Evolutionary conservation across 2,113 vertebrate genomes (phyloP).

Genomic region (Tichodroma muraria): DNA sequence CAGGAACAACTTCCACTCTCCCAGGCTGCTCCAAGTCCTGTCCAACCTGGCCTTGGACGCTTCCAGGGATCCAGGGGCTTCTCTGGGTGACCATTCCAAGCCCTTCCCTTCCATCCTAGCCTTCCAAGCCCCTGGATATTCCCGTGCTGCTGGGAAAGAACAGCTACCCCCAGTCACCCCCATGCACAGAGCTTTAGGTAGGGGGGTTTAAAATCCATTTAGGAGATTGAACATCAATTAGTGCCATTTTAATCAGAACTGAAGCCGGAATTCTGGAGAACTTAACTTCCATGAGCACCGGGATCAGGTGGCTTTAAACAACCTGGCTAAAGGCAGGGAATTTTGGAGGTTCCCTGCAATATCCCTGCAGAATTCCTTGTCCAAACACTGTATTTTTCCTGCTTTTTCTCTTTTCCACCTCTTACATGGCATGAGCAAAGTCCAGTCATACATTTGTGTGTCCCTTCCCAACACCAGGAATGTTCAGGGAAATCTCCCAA

Average conservation of each 20-base stretch:
- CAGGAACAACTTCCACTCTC: not conserved
- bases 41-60: not conserved
- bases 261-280: not conserved
- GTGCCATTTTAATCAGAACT: not conserved
- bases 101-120: not conserved
- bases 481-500: not conserved
- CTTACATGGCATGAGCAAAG: not conserved
- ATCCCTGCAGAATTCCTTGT: not conserved
- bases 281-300: not conserved
- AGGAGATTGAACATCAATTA: not conserved
- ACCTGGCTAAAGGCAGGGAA: not conserved
- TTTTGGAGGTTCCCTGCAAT: not conserved
- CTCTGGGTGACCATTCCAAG: not conserved
- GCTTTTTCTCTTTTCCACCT: not conserved
- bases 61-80: not conserved
- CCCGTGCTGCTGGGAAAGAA: not conserved
- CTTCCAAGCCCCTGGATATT: not conserved
- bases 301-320: not conserved
- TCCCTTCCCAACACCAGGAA: not conserved
- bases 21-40: not conserved
- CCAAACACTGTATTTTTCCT: not conserved
- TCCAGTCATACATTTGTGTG: not conserved
- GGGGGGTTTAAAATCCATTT: not conserved
- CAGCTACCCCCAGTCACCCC: not conserved
- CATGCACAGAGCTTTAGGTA: not conserved